A percentile compares a stretch with the other conserved stretches of the same genome.
phyloP scores from a whole-genome alignment of 1,140 invertebrate genomes.

The Periplaneta americana region DNA sequence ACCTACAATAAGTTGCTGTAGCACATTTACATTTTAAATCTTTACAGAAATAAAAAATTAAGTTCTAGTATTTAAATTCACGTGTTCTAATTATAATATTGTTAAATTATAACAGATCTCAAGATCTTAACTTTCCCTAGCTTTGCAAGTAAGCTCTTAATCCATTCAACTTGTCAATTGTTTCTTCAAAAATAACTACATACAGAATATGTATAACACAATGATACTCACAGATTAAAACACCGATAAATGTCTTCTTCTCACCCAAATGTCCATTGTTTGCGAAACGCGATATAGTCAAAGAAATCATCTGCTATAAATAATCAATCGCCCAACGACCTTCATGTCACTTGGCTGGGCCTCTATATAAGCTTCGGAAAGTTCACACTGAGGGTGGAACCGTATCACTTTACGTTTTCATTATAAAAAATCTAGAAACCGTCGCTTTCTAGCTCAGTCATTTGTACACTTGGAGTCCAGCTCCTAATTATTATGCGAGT shows the following conservation, averaged over 20 bases:
- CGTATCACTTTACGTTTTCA: background rate
- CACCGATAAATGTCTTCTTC: constrained; percentile 5
- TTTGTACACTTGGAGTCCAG: background rate
- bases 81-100: background rate
- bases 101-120: background rate
- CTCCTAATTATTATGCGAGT: background rate
- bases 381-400: background rate
- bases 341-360: constrained; percentile 12
- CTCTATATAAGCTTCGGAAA: background rate
- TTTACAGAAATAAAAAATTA: too few relatives aligned
- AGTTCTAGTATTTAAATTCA: too few relatives aligned
- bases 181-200: background rate
- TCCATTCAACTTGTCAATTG: background rate
- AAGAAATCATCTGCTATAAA: constrained; percentile 21
- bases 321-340: constrained; percentile 18
- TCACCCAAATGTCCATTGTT: constrained; percentile 6
- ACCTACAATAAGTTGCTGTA: background rate
- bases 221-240: constrained; percentile 9
- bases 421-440: background rate
- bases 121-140: background rate
- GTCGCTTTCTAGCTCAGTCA: constrained; percentile 8
- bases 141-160: background rate
- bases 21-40: too few relatives aligned
- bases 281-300: constrained; percentile 8
- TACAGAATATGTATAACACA: background rate